These are phyloP conservation scores for Siniperca knerii DNA, from an alignment of 2,113 vertebrate genomes.

Conservation along the genomic window DNA sequence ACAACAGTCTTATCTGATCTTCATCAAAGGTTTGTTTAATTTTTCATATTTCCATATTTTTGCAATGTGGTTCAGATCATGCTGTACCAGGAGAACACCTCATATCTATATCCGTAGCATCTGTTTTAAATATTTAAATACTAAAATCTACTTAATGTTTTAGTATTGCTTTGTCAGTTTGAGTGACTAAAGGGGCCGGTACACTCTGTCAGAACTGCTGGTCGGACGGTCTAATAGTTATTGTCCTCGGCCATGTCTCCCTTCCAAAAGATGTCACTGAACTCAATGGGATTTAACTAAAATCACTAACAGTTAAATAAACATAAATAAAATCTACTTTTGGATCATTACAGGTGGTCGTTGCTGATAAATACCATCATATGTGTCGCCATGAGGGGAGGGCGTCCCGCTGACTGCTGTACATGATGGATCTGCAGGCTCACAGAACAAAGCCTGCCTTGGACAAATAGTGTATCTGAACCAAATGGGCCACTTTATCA, in stretches of 20 bases:
- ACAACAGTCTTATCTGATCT: too few relatives aligned
- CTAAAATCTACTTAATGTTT: too few relatives aligned
- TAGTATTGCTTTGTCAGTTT: too few relatives aligned
- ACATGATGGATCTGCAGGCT: conserved; percentile 59
- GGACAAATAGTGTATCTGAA: conserved; percentile 63
- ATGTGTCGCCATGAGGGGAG: not conserved
- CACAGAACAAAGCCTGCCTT: conserved; percentile 62
- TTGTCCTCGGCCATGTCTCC: not conserved
- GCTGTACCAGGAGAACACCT: too few relatives aligned
- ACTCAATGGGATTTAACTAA: not conserved
- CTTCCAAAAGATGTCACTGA: not conserved
- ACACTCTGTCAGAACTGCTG: too few relatives aligned
- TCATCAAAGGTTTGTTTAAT: too few relatives aligned
- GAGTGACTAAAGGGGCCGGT: too few relatives aligned
- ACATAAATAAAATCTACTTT: not conserved
- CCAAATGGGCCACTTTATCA: conserved; percentile 82
- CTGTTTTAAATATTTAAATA: too few relatives aligned
- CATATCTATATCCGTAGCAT: too few relatives aligned
- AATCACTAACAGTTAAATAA: not conserved
- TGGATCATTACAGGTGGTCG: conserved; percentile 4
- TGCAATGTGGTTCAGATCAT: too few relatives aligned
- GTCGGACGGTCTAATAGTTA: too few relatives aligned
- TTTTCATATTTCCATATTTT: too few relatives aligned
- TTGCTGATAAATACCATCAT: not conserved
- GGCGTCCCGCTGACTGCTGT: conserved; percentile 15